These are phyloP conservation scores for Amblyornis subalaris DNA, from an alignment of 2,113 vertebrate species.

Conservation along the genomic window DNA sequence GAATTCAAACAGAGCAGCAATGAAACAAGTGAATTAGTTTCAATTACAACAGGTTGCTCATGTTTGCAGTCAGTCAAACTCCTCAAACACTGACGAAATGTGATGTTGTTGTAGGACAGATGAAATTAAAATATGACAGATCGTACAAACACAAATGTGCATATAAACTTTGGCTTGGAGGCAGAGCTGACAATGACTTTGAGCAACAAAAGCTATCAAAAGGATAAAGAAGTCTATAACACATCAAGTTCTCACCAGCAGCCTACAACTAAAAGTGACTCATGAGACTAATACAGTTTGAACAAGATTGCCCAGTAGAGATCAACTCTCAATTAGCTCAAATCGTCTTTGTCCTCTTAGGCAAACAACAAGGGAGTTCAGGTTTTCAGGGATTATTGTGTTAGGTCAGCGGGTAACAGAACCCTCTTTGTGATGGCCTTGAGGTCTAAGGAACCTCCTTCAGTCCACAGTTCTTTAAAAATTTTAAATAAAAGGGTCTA, in stretches of 20 bases:
- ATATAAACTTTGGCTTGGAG: constrained; percentile 68
- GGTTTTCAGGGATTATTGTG: not conserved
- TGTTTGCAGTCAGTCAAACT: constrained; percentile 74
- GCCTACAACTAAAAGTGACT: constrained; percentile 71
- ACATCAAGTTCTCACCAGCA: constrained; percentile 66
- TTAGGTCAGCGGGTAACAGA: constrained; percentile 3
- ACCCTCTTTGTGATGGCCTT: not conserved
- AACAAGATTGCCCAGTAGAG: constrained; percentile 65
- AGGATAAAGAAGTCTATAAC: constrained; percentile 59
- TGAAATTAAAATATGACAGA: constrained; percentile 70
- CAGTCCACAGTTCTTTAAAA: not conserved
- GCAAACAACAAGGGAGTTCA: constrained; percentile 18
- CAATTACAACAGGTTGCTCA: constrained; percentile 69
- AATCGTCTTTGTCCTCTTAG: constrained; percentile 27
- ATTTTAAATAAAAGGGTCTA: not conserved
- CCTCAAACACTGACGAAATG: constrained; percentile 62
- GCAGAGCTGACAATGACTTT: constrained; percentile 68
- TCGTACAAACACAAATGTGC: constrained; percentile 66
- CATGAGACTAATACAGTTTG: constrained; percentile 56
- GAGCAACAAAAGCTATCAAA: constrained; percentile 70
- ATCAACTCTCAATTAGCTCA: constrained; percentile 49
- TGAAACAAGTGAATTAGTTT: constrained; percentile 65
- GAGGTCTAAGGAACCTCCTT: constrained; percentile 10
- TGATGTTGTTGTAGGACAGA: constrained; percentile 58
- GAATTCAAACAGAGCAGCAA: constrained; percentile 68